Conservation (phyloP, 2,113 vertebrate genomes). For the Caretta caretta region DNA sequence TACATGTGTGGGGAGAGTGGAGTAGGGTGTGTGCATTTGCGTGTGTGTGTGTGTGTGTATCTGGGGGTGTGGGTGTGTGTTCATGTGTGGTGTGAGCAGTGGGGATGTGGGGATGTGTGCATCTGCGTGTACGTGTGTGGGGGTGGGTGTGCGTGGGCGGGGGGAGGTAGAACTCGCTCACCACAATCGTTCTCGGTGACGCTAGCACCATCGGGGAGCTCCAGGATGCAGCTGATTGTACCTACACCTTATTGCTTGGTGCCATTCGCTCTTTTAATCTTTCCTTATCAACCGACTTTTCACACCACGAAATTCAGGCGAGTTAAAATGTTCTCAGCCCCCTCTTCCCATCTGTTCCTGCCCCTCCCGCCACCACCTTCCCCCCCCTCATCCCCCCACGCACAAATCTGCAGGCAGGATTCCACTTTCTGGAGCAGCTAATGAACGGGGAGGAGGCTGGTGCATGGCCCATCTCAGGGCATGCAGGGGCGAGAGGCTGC, state of each 20-base stretch:
- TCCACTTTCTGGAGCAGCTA: not conserved
- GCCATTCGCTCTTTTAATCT: not conserved
- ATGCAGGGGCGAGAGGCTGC: not conserved
- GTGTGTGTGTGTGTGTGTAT: not conserved
- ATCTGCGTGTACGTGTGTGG: no score
- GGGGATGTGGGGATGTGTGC: no score
- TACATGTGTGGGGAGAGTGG: not conserved
- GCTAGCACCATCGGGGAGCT: not conserved
- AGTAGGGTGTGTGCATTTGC: not conserved
- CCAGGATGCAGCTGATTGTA: not conserved
- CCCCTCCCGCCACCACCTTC: not conserved
- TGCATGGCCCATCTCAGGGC: no score
- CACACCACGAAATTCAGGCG: accelerated
- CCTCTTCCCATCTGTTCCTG: not conserved
- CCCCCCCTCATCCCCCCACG: not conserved
- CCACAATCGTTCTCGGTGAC: not conserved
- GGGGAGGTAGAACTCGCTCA: not conserved
- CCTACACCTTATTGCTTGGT: no score
- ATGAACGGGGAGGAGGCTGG: not conserved
- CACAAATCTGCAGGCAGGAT: not conserved
- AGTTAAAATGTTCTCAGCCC: not conserved
- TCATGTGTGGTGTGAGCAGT: not conserved
- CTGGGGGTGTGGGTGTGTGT: no score
- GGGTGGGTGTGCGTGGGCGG: no score
- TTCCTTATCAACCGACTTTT: not conserved